These are phyloP conservation scores for Rhombomys opimus DNA, from an alignment of 2,113 vertebrate species.

Conservation along the genomic window DNA sequence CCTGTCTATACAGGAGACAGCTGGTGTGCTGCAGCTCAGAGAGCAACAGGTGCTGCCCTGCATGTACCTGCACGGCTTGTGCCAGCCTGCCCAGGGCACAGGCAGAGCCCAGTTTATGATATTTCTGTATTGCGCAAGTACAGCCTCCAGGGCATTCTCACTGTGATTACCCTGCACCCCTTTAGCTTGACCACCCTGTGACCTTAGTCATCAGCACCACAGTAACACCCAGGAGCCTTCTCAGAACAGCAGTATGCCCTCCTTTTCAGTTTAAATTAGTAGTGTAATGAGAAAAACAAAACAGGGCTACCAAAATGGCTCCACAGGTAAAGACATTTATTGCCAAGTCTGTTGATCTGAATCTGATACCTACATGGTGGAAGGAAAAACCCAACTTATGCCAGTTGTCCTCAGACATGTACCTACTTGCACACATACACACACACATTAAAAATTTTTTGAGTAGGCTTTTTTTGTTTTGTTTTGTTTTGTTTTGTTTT, in stretches of 20 bases:
- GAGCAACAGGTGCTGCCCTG: neutral
- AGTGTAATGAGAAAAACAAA: neutral
- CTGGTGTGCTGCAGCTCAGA: neutral
- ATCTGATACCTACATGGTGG: neutral
- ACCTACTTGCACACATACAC: too few species aligned
- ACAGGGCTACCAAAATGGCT: neutral
- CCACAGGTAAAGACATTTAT: neutral
- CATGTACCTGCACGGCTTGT: neutral
- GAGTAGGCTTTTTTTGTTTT: too few species aligned
- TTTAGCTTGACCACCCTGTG: accelerated
- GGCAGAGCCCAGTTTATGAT: neutral
- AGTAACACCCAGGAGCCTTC: neutral
- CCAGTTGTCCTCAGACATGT: too few species aligned
- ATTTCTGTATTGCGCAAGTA: neutral
- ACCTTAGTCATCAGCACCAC: neutral
- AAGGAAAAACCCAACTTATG: neutral
- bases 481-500: too few species aligned
- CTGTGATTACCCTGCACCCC: neutral
- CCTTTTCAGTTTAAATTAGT: neutral
- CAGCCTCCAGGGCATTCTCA: neutral
- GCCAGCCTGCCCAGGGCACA: too few species aligned
- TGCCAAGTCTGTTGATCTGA: too few species aligned
- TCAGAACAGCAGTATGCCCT: neutral
- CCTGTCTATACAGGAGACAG: neutral
- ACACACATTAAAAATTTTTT: neutral